Percentiles rank a stretch among this genome's conserved stretches.
These are phyloP conservation scores for Drosophila mettleri DNA, from an alignment of 2,888 invertebrate genomes.

Conservation along the genomic window DNA sequence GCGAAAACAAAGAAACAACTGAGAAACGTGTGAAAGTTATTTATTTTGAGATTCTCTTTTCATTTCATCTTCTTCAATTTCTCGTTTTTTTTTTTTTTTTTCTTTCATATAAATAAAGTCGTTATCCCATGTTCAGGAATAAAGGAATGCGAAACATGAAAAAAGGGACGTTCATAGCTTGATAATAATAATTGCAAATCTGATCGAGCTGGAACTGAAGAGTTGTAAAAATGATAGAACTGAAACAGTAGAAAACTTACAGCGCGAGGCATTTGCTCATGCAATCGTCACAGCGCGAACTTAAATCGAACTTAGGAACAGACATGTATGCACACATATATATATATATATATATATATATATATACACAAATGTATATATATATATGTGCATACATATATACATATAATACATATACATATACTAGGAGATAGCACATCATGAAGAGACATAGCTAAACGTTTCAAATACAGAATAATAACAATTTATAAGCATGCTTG, in stretches of 20 bases:
- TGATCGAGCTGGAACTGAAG: slow-evolving; percentile 25
- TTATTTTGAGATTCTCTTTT: background rate
- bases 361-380: background rate
- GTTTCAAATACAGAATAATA: slow-evolving; percentile 11
- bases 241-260: slow-evolving; percentile 13
- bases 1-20: slow-evolving; percentile 14
- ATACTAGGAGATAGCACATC: slow-evolving; percentile 18
- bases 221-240: background rate
- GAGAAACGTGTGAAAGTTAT: slow-evolving; percentile 17
- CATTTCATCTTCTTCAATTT: background rate
- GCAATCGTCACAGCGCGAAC: slow-evolving; percentile 39
- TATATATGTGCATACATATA: background rate
- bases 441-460: slow-evolving; percentile 20
- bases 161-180: background rate
- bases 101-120: too few relatives aligned
- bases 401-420: background rate
- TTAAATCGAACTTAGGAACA: slow-evolving; percentile 49
- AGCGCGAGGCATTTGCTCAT: slow-evolving; percentile 49
- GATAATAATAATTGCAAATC: slow-evolving; percentile 16
- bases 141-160: slow-evolving; percentile 1
- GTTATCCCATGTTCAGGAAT: too few relatives aligned
- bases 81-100: background rate
- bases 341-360: slow-evolving; percentile 10
- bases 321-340: slow-evolving; percentile 17
- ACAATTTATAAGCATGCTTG: slow-evolving; percentile 45